These are phyloP conservation scores for Corythornis cristatus DNA, from an alignment of 2,113 vertebrate species.

Conservation along the genomic window DNA sequence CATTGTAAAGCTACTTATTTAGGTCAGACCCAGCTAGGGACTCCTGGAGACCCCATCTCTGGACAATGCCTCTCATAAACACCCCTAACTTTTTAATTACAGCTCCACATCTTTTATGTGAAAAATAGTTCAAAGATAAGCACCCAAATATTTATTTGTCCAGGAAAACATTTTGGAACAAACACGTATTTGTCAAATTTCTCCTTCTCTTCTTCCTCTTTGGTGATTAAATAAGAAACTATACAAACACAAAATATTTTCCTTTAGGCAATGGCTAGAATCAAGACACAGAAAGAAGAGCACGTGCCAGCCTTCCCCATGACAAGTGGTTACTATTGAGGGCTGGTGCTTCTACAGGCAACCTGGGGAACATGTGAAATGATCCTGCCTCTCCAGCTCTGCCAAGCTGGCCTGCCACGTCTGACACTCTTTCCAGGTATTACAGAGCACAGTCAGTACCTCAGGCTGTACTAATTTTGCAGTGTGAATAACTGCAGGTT, in stretches of 20 bases:
- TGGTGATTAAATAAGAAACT: not conserved
- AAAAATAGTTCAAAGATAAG: not conserved
- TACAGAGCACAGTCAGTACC: not conserved
- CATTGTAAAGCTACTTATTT: not conserved
- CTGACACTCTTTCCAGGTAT: not conserved
- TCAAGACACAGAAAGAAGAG: not conserved
- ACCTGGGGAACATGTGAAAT: not conserved
- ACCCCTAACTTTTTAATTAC: not conserved
- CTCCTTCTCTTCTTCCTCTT: not conserved
- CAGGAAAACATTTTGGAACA: not conserved
- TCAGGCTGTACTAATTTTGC: not conserved
- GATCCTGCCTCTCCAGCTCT: not conserved
- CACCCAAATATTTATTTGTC: not conserved
- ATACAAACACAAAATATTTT: not conserved
- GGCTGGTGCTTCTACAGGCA: not conserved
- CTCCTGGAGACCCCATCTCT: not conserved
- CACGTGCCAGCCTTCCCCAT: fast-evolving
- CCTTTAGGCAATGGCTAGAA: not conserved
- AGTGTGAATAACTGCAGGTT: not conserved
- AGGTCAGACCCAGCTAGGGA: not conserved
- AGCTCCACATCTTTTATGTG: not conserved
- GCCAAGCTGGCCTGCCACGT: not conserved
- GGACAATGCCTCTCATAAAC: not conserved
- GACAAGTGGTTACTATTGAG: not conserved
- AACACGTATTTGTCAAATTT: not conserved